Percentiles rank a stretch among this genome's conserved stretches.
phyloP scores from a whole-genome alignment of 2,113 vertebrate species.

The Mungos mungo region DNA sequence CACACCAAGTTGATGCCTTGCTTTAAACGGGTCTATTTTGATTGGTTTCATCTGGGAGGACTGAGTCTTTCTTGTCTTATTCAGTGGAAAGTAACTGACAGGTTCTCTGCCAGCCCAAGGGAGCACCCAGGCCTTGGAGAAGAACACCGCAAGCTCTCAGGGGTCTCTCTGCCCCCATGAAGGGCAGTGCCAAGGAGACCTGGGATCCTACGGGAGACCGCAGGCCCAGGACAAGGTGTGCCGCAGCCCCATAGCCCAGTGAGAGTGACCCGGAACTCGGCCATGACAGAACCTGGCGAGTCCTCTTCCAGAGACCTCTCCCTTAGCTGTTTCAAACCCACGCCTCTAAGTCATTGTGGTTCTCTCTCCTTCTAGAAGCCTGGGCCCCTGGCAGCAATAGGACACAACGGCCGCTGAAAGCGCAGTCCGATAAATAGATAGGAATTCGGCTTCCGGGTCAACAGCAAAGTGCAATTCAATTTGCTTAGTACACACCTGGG shows the following conservation, averaged over 20 bases:
- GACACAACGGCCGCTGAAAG: not conserved
- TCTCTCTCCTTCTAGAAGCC: not conserved
- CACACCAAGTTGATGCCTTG: not conserved
- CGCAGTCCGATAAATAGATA: not conserved
- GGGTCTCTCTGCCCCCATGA: not conserved
- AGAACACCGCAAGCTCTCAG: rapidly evolving
- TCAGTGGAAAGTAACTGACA: not conserved
- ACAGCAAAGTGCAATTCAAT: not conserved
- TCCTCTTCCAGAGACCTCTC: not conserved
- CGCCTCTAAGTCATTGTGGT: not conserved
- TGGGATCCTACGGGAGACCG: rapidly evolving
- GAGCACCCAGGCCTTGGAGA: not conserved
- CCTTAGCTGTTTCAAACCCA: not conserved
- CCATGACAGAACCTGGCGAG: too few species aligned
- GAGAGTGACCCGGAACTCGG: not conserved
- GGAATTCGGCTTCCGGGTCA: not conserved
- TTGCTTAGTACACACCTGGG: not conserved
- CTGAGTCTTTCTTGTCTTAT: not conserved
- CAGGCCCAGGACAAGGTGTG: not conserved
- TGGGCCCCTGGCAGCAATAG: not conserved
- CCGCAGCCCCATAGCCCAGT: not conserved
- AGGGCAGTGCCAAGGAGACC: not conserved
- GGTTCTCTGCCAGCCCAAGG: not conserved
- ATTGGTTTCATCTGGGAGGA: not conserved
- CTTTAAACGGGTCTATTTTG: not conserved